Base-by-base conservation (phyloP, 92 coral and sea anemone genomes). In the Siderastrea radians region DNA sequence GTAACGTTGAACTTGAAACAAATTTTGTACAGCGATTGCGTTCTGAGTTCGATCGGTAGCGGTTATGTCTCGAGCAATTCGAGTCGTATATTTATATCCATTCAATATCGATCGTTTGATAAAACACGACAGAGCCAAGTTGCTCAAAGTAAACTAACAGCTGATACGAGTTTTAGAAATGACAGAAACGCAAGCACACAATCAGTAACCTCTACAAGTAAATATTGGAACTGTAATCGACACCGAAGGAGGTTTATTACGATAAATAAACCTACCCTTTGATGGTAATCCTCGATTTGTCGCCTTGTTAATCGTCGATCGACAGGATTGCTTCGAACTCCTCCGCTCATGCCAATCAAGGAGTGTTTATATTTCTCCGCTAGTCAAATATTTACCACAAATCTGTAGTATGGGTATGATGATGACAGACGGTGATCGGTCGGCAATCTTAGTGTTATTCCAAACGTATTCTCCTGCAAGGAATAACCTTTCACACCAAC, bases 251-350 rank as follows among this genome's bases (percentile, higher is more conserved):
- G 61, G 6, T 50, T 51, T n/a, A 3, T 68, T 54, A 59, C 58
- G 69, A 38, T 3, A 48, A 12, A 69, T 38, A 17, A n/a, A 16
- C 97, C 43, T 81, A 94, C 98, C 94, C 93, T 84, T 19, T 72
- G 72, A 46, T 79, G 80, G 72, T 94, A 94, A 47, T 92, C 95
- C 69, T 94, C 98, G 14, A 83, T 92, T 7, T 91, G 93, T 47
- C 90, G 79, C 77, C 83, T 87, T 65, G 77, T 81, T 54, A 92
- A 58, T 71, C 94, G 85, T 65, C 90, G 88, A 59, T 94, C 98
- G 45, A 92, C 85, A 59, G 93, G 87, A 61, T 84, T 84, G 73
- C 74, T 4, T 62, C 80, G 73, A 63, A 61, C 49, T 38, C 73
- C 65, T 13, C 61, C 54, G 50, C 80, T 84, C 87, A 84, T 82